A percentile compares a stretch with the other conserved stretches of the same genome.
These are phyloP conservation scores for Echinarachnius parma DNA, from an alignment of 53 echinoderm and acorn worm genomes.

Conservation along the genomic window DNA sequence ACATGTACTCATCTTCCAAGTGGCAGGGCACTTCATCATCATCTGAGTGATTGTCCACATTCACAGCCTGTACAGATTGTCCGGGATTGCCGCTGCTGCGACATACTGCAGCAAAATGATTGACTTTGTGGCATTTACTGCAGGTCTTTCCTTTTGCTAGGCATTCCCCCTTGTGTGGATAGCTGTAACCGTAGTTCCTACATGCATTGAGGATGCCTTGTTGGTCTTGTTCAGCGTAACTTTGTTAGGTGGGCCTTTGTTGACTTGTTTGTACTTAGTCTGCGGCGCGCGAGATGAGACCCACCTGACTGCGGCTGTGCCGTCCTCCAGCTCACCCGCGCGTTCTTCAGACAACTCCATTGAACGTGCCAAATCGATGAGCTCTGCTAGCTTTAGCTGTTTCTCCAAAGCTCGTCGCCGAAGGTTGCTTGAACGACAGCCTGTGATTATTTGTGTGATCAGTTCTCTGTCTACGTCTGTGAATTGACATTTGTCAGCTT, in stretches of 20 bases:
- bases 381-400: conserved; percentile 6
- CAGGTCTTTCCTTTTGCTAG: conserved; percentile 47
- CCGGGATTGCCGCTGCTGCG: conserved; percentile 1
- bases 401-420: conserved; percentile 26
- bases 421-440: conserved; percentile 36
- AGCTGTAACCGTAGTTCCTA: conserved; percentile 8
- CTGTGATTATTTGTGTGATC: conserved; percentile 54
- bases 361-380: conserved; percentile 21
- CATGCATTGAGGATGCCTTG: background rate
- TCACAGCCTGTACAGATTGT: background rate
- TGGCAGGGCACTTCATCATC: conserved; percentile 18
- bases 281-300: background rate
- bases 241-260: background rate
- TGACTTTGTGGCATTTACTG: conserved; percentile 8
- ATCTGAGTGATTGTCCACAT: conserved; percentile 5
- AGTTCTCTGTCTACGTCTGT: conserved; percentile 48
- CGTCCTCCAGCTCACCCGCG: conserved; percentile 13
- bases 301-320: background rate
- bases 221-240: background rate
- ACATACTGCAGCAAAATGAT: conserved; percentile 40
- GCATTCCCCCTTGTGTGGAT: conserved; percentile 35
- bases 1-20: conserved; percentile 20
- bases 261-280: background rate
- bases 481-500: conserved; percentile 54
- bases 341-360: conserved; percentile 19